Evolutionary conservation across 2,888 invertebrate species (phyloP).

Genomic region (Hirtodrosophila trivittata): DNA sequence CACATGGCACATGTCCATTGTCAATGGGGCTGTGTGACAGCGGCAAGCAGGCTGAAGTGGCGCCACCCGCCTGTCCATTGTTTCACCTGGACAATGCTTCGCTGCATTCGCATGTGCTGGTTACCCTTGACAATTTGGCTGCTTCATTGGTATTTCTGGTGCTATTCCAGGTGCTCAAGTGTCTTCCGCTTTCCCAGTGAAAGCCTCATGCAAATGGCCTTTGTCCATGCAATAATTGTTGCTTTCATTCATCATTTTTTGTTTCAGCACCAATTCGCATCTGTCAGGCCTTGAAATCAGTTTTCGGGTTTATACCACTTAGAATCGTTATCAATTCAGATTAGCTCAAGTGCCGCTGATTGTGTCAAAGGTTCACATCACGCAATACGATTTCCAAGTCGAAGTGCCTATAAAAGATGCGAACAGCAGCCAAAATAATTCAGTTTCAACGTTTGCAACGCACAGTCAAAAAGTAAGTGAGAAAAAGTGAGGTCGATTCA

Average conservation of each 20-base stretch:
- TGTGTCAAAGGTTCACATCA: constrained; percentile 63
- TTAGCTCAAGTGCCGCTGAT: constrained; percentile 47
- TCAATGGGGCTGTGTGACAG: constrained; percentile 58
- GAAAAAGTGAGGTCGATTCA: background rate
- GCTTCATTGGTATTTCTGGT: constrained; percentile 50
- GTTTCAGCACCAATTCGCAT: constrained; percentile 45
- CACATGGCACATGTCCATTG: constrained; percentile 58
- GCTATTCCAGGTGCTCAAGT: constrained; percentile 36
- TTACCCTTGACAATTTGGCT: constrained; percentile 59
- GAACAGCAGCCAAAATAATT: constrained; percentile 23
- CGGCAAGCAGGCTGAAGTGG: constrained; percentile 39
- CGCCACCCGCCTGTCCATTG: constrained; percentile 57
- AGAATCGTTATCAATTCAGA: constrained; percentile 47
- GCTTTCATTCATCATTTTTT: constrained; percentile 25
- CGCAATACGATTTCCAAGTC: constrained; percentile 43
- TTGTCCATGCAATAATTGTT: constrained; percentile 53
- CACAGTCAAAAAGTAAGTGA: constrained; percentile 52
- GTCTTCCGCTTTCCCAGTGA: background rate
- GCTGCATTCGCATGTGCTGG: constrained; percentile 23
- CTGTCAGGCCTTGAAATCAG: constrained; percentile 55
- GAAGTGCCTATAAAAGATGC: constrained; percentile 55
- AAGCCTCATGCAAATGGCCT: constrained; percentile 36
- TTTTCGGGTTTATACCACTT: constrained; percentile 4
- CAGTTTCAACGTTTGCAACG: constrained; percentile 51
- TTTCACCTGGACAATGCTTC: constrained; percentile 60